Conservation (phyloP, 2,888 invertebrate species). For the Cactoblastis cactorum region DNA sequence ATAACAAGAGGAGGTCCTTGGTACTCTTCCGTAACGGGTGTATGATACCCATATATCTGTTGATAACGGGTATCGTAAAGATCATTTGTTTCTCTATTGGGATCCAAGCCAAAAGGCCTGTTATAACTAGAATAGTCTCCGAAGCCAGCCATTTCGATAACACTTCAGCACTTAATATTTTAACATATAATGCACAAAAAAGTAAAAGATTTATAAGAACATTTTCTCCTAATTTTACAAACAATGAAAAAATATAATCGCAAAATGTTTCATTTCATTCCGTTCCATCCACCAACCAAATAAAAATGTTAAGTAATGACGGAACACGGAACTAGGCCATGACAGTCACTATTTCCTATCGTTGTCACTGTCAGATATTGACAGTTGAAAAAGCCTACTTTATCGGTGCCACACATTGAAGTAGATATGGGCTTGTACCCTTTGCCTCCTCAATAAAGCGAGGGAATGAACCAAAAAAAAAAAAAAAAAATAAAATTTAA, state of each 20-base stretch:
- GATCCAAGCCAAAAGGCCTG: constrained; percentile 66
- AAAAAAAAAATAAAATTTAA: too few relatives aligned
- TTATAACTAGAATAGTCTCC: constrained; percentile 66
- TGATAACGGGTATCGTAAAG: constrained; percentile 72
- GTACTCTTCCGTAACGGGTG: constrained; percentile 69
- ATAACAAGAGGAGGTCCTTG: constrained; percentile 72
- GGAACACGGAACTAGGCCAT: background rate
- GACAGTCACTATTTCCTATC: background rate
- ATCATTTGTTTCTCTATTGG: constrained; percentile 66
- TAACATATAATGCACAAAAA: constrained; percentile 5
- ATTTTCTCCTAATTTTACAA: constrained; percentile 10
- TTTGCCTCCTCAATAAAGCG: too few relatives aligned
- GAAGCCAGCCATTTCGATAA: constrained; percentile 67
- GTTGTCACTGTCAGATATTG: background rate
- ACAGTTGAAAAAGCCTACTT: too few relatives aligned
- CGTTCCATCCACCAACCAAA: background rate
- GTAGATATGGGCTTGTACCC: too few relatives aligned
- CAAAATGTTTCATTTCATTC: background rate
- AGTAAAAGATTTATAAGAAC: constrained; percentile 10
- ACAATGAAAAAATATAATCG: constrained; percentile 7
- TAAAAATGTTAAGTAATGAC: background rate
- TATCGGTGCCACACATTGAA: too few relatives aligned
- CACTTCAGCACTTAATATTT: background rate
- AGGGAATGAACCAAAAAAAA: too few relatives aligned
- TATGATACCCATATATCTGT: constrained; percentile 73